Conservation (phyloP, 2,113 vertebrate genomes). For the Astatotilapia flaviijosephi region DNA sequence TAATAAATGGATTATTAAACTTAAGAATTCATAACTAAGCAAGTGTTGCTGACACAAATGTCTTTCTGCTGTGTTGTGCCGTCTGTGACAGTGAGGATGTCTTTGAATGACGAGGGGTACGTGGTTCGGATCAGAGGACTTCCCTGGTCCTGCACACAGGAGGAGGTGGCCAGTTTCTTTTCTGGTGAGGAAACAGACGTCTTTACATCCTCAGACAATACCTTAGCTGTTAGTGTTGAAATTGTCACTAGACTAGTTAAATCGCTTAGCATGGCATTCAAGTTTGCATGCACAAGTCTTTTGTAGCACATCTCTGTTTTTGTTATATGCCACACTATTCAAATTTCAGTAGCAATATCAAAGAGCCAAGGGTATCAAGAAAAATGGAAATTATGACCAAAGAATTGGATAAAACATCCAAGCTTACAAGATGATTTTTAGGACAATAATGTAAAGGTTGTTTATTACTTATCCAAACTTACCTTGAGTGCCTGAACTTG, state of each 20-base stretch:
- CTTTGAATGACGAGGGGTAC: slow-evolving; percentile 74
- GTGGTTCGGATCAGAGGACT: slow-evolving; percentile 80
- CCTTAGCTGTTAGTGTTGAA: background rate
- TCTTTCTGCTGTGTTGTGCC: background rate
- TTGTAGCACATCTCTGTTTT: background rate
- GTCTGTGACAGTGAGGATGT: slow-evolving; percentile 63
- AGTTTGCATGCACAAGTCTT: background rate
- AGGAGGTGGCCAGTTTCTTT: slow-evolving; percentile 78
- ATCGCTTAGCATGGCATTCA: background rate
- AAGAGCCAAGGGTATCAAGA: background rate
- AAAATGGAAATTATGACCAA: background rate
- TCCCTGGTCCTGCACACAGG: slow-evolving; percentile 80
- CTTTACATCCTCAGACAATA: background rate
- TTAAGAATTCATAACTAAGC: background rate
- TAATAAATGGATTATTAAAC: background rate
- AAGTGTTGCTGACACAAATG: background rate
- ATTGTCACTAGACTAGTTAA: background rate
- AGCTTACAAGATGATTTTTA: background rate
- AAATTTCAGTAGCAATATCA: background rate
- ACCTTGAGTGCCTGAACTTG: background rate
- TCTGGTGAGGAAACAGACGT: slow-evolving; percentile 62
- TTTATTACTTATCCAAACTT: background rate
- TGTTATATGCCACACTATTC: background rate
- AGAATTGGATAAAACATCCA: background rate
- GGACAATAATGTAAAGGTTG: background rate